Conservation (phyloP, 1,140 invertebrate genomes). For the Argopecten irradians region DNA sequence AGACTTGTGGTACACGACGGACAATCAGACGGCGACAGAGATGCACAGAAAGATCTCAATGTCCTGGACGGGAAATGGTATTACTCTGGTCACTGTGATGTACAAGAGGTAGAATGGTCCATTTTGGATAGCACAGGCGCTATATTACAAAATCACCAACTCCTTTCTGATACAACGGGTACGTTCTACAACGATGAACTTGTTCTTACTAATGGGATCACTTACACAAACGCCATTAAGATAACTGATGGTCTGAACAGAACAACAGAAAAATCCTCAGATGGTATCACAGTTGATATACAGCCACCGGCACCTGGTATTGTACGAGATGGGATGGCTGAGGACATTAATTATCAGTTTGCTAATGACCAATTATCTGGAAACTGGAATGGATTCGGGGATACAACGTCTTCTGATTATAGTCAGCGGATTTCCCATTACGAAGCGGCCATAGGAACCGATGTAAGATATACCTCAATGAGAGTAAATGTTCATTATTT, state of each 20-base stretch:
- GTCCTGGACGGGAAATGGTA: conserved; percentile 30
- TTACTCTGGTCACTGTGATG: conserved; percentile 50
- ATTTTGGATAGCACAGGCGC: conserved; percentile 42
- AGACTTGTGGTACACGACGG: conserved; percentile 30
- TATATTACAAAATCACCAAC: conserved; percentile 41
- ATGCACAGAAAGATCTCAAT: conserved; percentile 21
- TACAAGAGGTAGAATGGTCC: conserved; percentile 51
- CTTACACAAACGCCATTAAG: conserved; percentile 50
- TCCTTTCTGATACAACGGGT: conserved; percentile 9
- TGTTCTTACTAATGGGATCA: conserved; percentile 47
- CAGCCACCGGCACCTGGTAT: conserved; percentile 48
- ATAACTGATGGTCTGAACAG: conserved; percentile 54
- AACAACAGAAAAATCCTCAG: conserved; percentile 45
- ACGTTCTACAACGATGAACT: conserved; percentile 55
- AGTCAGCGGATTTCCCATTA: conserved; percentile 56
- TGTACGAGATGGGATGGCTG: conserved; percentile 53
- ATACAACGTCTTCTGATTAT: conserved; percentile 32
- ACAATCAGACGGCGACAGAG: not conserved
- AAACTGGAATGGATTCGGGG: conserved; percentile 59
- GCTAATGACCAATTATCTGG: conserved; percentile 46
- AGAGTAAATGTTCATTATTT: conserved; percentile 53
- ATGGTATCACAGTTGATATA: conserved; percentile 57
- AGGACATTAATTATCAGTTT: conserved; percentile 57
- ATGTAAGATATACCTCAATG: conserved; percentile 40
- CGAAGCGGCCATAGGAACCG: conserved; percentile 56